Percentiles rank a stretch among this genome's conserved stretches.
Evolutionary conservation across 2,113 vertebrate genomes (phyloP).

Genomic region (Okapia johnstoni): DNA sequence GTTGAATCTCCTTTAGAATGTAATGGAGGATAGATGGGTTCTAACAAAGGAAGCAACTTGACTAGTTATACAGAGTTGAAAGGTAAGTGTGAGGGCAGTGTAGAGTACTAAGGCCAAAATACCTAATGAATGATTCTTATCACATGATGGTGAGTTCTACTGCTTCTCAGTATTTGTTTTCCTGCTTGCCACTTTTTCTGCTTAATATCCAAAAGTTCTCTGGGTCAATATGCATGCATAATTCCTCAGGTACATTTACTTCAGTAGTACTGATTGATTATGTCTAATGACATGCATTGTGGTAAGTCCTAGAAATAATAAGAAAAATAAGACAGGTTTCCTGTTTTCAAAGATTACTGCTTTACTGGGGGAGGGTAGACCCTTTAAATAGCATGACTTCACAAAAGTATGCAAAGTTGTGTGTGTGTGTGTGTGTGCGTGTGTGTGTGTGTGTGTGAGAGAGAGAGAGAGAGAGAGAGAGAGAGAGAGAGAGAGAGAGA

Average conservation of each 20-base stretch:
- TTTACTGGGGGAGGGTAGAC: not conserved
- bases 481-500: not conserved
- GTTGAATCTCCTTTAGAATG: not conserved
- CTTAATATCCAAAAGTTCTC: not conserved
- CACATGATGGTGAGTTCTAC: not conserved
- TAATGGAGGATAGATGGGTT: not conserved
- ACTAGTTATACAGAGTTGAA: not conserved
- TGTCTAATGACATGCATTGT: not conserved
- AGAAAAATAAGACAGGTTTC: not conserved
- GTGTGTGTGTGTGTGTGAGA: no score
- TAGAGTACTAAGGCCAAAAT: not conserved
- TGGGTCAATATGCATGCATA: not conserved
- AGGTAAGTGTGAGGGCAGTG: not conserved
- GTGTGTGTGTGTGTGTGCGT: not conserved
- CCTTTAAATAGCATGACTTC: not conserved
- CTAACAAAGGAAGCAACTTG: not conserved
- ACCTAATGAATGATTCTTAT: not conserved
- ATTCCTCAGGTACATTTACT: not conserved
- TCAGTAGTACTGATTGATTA: not conserved
- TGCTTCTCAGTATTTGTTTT: not conserved
- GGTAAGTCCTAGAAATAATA: not conserved
- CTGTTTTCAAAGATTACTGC: not conserved
- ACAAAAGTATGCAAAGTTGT: not conserved
- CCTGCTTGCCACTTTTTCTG: not conserved
- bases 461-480: no score